A percentile compares a stretch with the other conserved stretches of the same genome.
Conservation (phyloP, 2,888 invertebrate species). For the Acleris cristana region DNA sequence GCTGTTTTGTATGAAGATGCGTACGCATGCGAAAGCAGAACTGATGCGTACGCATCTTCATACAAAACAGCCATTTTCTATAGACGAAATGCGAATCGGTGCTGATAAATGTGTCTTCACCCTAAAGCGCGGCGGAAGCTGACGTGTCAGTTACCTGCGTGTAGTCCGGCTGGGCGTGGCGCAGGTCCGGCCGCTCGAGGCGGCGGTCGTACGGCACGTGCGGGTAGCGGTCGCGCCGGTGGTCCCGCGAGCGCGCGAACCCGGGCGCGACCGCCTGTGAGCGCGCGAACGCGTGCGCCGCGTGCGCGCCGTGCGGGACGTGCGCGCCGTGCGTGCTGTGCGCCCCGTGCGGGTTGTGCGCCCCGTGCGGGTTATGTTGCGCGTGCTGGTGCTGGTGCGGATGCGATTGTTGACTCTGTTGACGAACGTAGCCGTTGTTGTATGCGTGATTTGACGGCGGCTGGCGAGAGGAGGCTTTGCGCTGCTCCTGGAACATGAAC, state of each 20-base stretch:
- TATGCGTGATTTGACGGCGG: constrained; percentile 50
- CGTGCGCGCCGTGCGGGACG: constrained; percentile 21
- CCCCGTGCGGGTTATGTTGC: constrained; percentile 5
- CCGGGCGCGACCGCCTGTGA: constrained; percentile 35
- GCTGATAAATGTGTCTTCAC: too few relatives aligned
- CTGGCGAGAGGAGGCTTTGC: constrained; percentile 38
- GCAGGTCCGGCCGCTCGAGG: constrained; percentile 43
- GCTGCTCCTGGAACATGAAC: constrained; percentile 25
- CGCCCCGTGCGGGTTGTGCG: constrained; percentile 17
- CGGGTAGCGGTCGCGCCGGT: constrained; percentile 65
- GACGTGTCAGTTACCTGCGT: constrained; percentile 65
- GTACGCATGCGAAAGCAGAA: too few relatives aligned
- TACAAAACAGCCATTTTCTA: too few relatives aligned
- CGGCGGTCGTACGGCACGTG: constrained; percentile 64
- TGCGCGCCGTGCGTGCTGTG: constrained; percentile 20
- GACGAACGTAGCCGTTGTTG: constrained; percentile 64
- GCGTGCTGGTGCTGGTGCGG: constrained; percentile 32
- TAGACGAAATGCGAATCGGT: too few relatives aligned
- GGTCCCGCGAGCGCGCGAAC: constrained; percentile 51
- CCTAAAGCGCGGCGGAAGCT: too few relatives aligned
- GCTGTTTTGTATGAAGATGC: too few relatives aligned
- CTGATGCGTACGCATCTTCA: too few relatives aligned
- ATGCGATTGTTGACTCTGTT: constrained; percentile 36
- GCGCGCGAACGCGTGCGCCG: constrained; percentile 35
- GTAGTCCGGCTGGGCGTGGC: constrained; percentile 67